Percentiles rank a stretch among this genome's conserved stretches.
phyloP scores from a whole-genome alignment of 2,888 invertebrate genomes.

The Trichopoda pennipes region DNA sequence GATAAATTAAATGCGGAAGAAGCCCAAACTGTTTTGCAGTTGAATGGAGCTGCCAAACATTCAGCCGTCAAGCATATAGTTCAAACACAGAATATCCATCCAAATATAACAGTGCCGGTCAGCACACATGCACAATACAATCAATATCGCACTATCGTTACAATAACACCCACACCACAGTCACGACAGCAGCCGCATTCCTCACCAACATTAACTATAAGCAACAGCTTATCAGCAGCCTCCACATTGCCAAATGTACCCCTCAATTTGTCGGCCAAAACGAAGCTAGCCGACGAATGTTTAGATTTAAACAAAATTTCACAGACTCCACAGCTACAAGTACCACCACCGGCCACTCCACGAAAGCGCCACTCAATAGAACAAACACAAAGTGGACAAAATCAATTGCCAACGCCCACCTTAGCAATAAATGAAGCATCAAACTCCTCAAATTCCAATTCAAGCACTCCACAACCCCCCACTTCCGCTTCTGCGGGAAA shows the following conservation, averaged over 20 bases:
- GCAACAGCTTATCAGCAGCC: slow-evolving; percentile 17
- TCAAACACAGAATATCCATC: slow-evolving; percentile 17
- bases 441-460: slow-evolving; percentile 65
- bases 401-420: slow-evolving; percentile 11
- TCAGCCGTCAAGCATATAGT: slow-evolving; percentile 48
- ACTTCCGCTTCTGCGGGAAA: slow-evolving; percentile 48
- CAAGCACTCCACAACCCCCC: slow-evolving; percentile 43
- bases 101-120: not conserved
- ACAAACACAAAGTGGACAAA: slow-evolving; percentile 47
- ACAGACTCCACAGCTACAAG: slow-evolving; percentile 76
- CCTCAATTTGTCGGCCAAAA: slow-evolving; percentile 65
- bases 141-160: slow-evolving; percentile 50
- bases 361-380: slow-evolving; percentile 74
- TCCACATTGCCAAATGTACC: slow-evolving; percentile 64
- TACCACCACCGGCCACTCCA: slow-evolving; percentile 62
- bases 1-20: slow-evolving; percentile 61
- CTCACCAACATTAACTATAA: slow-evolving; percentile 9
- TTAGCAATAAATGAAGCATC: slow-evolving; percentile 62
- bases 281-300: slow-evolving; percentile 43
- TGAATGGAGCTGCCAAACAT: slow-evolving; percentile 75
- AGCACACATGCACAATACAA: slow-evolving; percentile 39
- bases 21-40: slow-evolving; percentile 43
- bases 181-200: slow-evolving; percentile 15
- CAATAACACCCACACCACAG: slow-evolving; percentile 52
- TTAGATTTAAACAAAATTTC: slow-evolving; percentile 72